Evolutionary conservation across 1,140 invertebrate genomes (phyloP), one percentile per base, ranked within the genome.

Genomic region (Euwallacea similis): DNA sequence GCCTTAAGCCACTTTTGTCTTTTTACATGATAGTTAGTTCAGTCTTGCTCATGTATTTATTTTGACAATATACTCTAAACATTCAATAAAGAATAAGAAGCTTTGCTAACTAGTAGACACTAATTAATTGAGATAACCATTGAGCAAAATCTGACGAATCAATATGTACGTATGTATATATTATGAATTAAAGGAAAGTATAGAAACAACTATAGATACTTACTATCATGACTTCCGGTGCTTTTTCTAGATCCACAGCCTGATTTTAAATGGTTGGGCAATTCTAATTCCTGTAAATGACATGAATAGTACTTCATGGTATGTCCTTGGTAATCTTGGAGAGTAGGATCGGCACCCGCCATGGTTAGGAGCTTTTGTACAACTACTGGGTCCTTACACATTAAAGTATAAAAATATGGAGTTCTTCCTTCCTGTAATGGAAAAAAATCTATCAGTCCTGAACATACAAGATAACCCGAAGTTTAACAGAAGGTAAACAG

Each of bases 331-430:
- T 85, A 85, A 81, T 94, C 92, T 62, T 87, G 82, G 61, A 86
- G 79, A 60, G 86, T 85, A 9, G 88, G 81, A 81, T 89, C 88
- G 69, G 90, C 90, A 33, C 91, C 91, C 44, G 87, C 87, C 54
- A 85, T 83, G 69, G 88, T 84, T 53, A 94, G 80, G 58, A 88
- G 75, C 73, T 87, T 86, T 83, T 91, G 91, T 64, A 89, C 85
- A 0, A 81, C 79, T 43, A 86, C 85, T 13, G 87, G 85, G 74
- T 91, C 86, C 61, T 85, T 86, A 71, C 89, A 88, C 55, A 86
- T 87, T 0, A 88, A 87, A 21, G 90, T 91, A 81, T 94, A 96
- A 82, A 95, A 93, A 55, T 95, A 84, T 4, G 93, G 86, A 9
- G 90, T 93, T 74, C 93, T 85, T 9, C 91, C 91, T 74, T 91